Base-by-base conservation (phyloP, 2,797 vertebrate species). In the Chiloscyllium punctatum region DNA sequence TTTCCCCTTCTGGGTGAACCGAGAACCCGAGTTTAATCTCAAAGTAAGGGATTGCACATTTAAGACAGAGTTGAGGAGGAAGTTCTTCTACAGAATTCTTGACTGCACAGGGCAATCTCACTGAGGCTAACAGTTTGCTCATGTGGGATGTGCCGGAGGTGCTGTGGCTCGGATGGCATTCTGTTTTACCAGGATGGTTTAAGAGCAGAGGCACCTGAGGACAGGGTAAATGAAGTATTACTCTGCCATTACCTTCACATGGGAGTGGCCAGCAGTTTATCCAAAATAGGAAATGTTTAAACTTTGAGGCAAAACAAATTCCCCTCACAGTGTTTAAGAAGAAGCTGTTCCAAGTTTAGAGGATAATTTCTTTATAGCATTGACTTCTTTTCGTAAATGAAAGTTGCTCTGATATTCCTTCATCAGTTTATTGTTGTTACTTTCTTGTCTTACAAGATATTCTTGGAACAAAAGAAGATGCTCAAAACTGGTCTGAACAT, bases 381-480 rank as follows among this genome's bases (percentile, higher is more conserved):
- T 42, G 57, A 91, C 16, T 66, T 91, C 33, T 91, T 66, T 68
- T 57, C 16, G 18, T 91, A 91, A 91, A 21, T 66, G 37, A 23
- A 68, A 42, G 25, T 68, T 53, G n/a, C 25, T 6, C 48, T 84
- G 37, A 25, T 84, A 42, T 4, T 23, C 25, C 37, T 92, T 37
- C n/a, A 92, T 92, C 69, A 48, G 25, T 23, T 84, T 11, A 53
- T 57, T 5, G 15, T 33, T 88, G 37, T 95, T 86, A 9, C 51
- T 84, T 84, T 27, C 48, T 33, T 33, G 51, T 71, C 66, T 6
- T 77, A 96, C 2, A 97, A 99, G 99, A 86, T 99, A 95, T 99
- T 99, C 97, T 97, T 99, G 98, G 99, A 99, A 96, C 99, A 99
- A 96, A 99, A 99, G 98, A 99, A 99, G 97, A 99, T 99, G 97